phyloP scores from a whole-genome alignment of 2,797 vertebrate genomes.

The Neosilurus mollespiculum region DNA sequence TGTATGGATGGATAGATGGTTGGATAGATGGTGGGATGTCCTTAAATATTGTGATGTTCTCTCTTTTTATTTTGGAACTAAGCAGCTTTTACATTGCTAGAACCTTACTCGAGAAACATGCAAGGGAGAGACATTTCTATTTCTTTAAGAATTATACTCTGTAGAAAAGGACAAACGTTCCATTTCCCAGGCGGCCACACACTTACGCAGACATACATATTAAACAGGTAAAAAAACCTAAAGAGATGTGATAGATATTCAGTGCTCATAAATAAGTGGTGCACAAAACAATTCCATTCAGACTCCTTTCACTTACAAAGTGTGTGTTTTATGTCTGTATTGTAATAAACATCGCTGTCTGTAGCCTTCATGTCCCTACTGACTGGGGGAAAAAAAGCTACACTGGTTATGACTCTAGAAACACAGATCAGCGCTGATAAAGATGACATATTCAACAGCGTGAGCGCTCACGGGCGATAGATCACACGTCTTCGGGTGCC shows the following conservation, averaged over 20 bases:
- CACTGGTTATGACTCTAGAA: slow-evolving; percentile 40
- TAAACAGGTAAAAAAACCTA: too few species aligned
- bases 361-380: slow-evolving; percentile 32
- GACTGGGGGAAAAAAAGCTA: slow-evolving; percentile 40
- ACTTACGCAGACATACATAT: not conserved
- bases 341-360: slow-evolving; percentile 28
- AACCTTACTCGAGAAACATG: not conserved
- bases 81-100: not conserved
- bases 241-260: not conserved
- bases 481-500: slow-evolving; percentile 54
- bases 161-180: too few species aligned
- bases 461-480: slow-evolving; percentile 43
- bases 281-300: slow-evolving; percentile 4
- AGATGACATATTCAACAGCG: slow-evolving; percentile 53
- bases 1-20: too few species aligned
- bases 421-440: slow-evolving; percentile 55
- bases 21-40: not conserved
- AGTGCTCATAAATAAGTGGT: not conserved
- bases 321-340: slow-evolving; percentile 11
- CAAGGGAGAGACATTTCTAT: not conserved
- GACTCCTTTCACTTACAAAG: not conserved
- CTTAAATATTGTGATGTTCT: not conserved
- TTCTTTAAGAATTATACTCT: not conserved
- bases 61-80: not conserved
- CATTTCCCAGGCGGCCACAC: not conserved